Evolutionary conservation across 92 coral and sea anemone genomes (phyloP).

Genomic region (Porites cylindrica): DNA sequence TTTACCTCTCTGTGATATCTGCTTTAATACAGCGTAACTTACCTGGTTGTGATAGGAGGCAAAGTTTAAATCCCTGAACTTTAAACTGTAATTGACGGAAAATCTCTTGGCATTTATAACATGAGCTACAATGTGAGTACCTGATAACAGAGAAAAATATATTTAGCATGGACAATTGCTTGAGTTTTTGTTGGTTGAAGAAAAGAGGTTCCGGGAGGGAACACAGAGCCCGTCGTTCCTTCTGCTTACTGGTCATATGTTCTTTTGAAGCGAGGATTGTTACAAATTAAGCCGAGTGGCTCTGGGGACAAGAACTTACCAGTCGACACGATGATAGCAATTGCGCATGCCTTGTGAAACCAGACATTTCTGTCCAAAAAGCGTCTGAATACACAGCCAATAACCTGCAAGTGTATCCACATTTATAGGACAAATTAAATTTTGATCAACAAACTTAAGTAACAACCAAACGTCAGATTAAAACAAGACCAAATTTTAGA

Average conservation of each 20-base stretch:
- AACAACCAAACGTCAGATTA: too few relatives aligned
- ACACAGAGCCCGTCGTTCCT: too few relatives aligned
- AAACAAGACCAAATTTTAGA: too few relatives aligned
- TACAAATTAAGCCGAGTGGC: not conserved
- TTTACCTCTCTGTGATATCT: not conserved
- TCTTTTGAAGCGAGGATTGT: not conserved
- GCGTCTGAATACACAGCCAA: slow-evolving; percentile 41
- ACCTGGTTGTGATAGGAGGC: slow-evolving; percentile 76
- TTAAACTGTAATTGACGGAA: slow-evolving; percentile 67
- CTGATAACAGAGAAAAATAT: slow-evolving; percentile 26
- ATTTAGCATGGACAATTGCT: too few relatives aligned
- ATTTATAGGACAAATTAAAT: too few relatives aligned
- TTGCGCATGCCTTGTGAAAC: slow-evolving; percentile 83
- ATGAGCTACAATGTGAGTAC: slow-evolving; percentile 75
- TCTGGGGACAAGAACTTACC: slow-evolving; percentile 37
- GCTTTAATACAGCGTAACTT: not conserved
- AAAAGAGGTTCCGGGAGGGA: too few relatives aligned
- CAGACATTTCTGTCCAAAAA: slow-evolving; percentile 68
- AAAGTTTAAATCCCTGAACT: slow-evolving; percentile 70
- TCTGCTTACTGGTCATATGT: too few relatives aligned
- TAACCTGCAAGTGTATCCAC: slow-evolving; percentile 16
- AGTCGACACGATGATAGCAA: slow-evolving; percentile 58
- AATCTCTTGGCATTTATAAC: slow-evolving; percentile 68
- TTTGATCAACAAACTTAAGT: too few relatives aligned
- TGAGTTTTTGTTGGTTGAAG: too few relatives aligned